phyloP scores from a whole-genome alignment of 2,113 vertebrate species.

The Erpornis zantholeuca region DNA sequence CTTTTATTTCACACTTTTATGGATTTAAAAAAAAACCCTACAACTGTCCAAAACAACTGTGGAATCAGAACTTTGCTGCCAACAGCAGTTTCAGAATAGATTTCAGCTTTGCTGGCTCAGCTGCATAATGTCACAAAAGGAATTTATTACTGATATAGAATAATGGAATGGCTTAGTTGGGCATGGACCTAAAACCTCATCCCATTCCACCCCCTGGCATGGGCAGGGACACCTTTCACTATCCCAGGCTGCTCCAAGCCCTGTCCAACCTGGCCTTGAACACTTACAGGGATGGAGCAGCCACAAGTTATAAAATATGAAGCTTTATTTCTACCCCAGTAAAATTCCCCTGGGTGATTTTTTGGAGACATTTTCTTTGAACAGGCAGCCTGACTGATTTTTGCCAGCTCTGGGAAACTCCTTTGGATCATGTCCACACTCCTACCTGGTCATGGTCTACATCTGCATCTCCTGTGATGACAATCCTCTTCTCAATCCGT shows the following conservation, averaged over 20 bases:
- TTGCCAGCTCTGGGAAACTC: background rate
- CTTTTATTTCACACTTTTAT: background rate
- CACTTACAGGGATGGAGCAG: background rate
- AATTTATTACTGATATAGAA: background rate
- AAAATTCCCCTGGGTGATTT: background rate
- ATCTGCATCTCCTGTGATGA: slow-evolving; percentile 95
- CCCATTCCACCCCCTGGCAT: background rate
- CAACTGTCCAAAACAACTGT: background rate
- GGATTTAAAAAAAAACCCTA: background rate
- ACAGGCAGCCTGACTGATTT: background rate
- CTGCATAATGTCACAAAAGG: background rate
- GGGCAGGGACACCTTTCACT: background rate
- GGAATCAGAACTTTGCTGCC: background rate
- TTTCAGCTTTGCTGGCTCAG: background rate
- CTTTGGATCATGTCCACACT: background rate
- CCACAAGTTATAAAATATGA: background rate
- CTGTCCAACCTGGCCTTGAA: background rate
- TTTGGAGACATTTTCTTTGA: background rate
- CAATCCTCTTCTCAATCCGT: slow-evolving; percentile 96
- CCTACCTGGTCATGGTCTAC: slow-evolving; percentile 97
- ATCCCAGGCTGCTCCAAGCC: background rate
- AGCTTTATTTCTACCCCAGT: background rate
- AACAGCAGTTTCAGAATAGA: background rate
- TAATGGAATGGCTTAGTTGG: background rate
- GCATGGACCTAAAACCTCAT: background rate